Percentiles rank a stretch among this genome's conserved stretches.
Conservation (phyloP, 2,888 invertebrate species). For the Calliopum simillimum region DNA sequence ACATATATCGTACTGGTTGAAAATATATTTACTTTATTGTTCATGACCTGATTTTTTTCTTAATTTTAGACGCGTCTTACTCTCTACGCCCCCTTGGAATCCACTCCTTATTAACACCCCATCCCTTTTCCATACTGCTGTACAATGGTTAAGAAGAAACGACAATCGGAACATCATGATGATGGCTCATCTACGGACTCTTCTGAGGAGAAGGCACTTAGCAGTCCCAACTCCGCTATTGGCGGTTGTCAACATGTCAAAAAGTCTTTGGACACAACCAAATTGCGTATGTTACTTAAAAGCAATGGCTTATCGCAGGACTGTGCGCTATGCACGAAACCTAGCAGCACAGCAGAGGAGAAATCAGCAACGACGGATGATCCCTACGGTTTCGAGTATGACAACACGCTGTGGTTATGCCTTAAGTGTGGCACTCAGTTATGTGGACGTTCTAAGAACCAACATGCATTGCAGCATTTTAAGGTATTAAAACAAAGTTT, state of each 20-base stretch:
- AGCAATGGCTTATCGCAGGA: slow-evolving; percentile 69
- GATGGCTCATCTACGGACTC: slow-evolving; percentile 79
- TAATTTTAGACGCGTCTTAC: background rate
- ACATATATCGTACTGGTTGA: no score
- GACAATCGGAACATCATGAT: slow-evolving; percentile 76
- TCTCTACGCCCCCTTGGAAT: background rate
- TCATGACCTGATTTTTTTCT: background rate
- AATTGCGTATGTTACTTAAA: slow-evolving; percentile 72
- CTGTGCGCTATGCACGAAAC: slow-evolving; percentile 72
- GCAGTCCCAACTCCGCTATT: slow-evolving; percentile 45
- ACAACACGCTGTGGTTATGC: slow-evolving; percentile 79
- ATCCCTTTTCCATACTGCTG: slow-evolving; percentile 13
- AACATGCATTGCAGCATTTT: slow-evolving; percentile 82
- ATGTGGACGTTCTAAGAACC: slow-evolving; percentile 76
- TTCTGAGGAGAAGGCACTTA: slow-evolving; percentile 75
- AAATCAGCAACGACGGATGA: slow-evolving; percentile 25
- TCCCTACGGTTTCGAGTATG: slow-evolving; percentile 66
- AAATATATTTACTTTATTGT: background rate
- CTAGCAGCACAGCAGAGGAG: slow-evolving; percentile 61
- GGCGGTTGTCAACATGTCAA: slow-evolving; percentile 77
- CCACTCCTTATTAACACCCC: slow-evolving; percentile 3
- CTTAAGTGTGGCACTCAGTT: slow-evolving; percentile 83
- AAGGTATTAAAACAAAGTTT: slow-evolving; percentile 61
- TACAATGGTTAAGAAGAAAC: slow-evolving; percentile 79
- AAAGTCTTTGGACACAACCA: slow-evolving; percentile 75